Evolutionary conservation across 2,797 vertebrate species (phyloP).

Genomic region (Pteronotus mesoamericanus): DNA sequence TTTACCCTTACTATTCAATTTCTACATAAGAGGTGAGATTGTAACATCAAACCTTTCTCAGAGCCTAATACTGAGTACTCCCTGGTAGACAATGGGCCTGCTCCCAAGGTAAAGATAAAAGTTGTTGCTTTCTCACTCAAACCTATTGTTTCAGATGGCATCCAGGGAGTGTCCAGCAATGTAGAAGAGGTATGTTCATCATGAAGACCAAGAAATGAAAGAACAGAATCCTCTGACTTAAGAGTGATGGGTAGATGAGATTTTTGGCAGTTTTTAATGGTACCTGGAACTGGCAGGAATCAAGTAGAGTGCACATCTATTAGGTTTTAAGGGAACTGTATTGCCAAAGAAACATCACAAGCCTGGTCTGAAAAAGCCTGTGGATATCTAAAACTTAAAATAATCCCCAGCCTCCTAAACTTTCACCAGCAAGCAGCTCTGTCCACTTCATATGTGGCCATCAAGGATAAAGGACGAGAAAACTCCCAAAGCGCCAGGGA

Average conservation of each 20-base stretch:
- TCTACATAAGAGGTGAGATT: neutral
- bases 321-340: conserved; percentile 39
- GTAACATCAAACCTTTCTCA: neutral
- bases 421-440: neutral
- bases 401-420: neutral
- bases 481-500: neutral
- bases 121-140: neutral
- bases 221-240: conserved; percentile 26
- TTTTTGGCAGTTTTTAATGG: neutral
- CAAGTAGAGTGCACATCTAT: neutral
- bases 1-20: too few relatives aligned
- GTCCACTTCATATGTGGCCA: neutral
- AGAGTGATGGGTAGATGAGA: neutral
- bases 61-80: neutral
- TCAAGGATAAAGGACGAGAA: neutral
- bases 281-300: conserved; percentile 46
- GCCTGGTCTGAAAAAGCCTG: neutral
- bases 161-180: neutral
- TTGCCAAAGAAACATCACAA: conserved; percentile 56
- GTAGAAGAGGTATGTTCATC: neutral
- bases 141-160: neutral
- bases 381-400: neutral
- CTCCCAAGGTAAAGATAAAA: neutral
- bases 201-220: conserved; percentile 1
- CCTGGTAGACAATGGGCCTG: neutral